A percentile compares a stretch with the other conserved stretches of the same genome.
phyloP scores from a whole-genome alignment of 2,888 invertebrate genomes.

The Caenorhabditis auriculariae region DNA sequence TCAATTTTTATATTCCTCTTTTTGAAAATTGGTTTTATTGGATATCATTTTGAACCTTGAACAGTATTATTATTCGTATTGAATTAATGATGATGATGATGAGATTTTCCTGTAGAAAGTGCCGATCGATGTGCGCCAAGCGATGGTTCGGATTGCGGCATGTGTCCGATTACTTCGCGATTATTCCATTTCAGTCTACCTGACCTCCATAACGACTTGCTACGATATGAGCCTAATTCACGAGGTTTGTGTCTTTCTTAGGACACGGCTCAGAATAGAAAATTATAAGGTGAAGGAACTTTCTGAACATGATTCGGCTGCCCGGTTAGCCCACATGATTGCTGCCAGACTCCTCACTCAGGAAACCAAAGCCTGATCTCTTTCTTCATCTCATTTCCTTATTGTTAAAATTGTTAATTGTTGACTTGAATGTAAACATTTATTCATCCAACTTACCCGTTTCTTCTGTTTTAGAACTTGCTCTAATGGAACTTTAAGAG shows the following conservation, averaged over 20 bases:
- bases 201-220: conserved; percentile 82
- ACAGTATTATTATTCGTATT: neutral
- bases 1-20: too few species aligned
- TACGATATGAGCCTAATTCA: conserved; percentile 77
- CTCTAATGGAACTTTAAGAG: too few species aligned
- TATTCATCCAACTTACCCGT: too few species aligned
- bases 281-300: conserved; percentile 20
- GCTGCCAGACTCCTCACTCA: conserved; percentile 18
- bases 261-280: neutral
- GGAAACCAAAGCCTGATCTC: neutral
- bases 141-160: conserved; percentile 85
- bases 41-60: too few species aligned
- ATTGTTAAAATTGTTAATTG: too few species aligned
- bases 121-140: conserved; percentile 76
- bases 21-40: too few species aligned
- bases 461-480: too few species aligned
- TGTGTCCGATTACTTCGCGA: conserved; percentile 84
- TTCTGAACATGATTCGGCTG: conserved; percentile 21
- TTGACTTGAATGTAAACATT: too few species aligned
- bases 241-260: conserved; percentile 12
- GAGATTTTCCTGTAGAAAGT: conserved; percentile 70
- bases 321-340: conserved; percentile 17
- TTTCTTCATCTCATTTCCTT: conserved; percentile 3
- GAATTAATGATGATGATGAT: neutral
- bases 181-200: conserved; percentile 85